These are phyloP conservation scores for Gavia stellata DNA, from an alignment of 2,113 vertebrate species.

Conservation along the genomic window DNA sequence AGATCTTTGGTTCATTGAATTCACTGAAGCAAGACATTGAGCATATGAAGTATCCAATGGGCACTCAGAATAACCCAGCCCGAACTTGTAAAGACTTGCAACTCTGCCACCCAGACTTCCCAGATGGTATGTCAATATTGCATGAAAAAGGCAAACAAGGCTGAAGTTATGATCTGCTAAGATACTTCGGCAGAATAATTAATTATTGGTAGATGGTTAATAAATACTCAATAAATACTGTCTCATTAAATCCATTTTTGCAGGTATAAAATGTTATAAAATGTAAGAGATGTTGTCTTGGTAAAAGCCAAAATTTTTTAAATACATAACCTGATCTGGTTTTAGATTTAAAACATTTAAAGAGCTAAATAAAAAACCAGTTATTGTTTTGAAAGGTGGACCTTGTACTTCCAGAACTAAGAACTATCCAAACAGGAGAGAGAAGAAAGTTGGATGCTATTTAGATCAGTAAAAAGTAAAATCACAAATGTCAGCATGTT, in stretches of 20 bases:
- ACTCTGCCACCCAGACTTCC: slow-evolving; percentile 94
- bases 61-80: slow-evolving; percentile 92
- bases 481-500: neutral
- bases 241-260: neutral
- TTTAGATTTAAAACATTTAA: neutral
- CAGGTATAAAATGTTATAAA: neutral
- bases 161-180: neutral
- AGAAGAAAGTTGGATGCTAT: neutral
- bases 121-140: slow-evolving; percentile 80
- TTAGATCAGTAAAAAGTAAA: neutral
- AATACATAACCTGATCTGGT: neutral
- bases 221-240: neutral
- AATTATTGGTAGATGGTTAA: neutral
- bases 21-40: slow-evolving; percentile 95
- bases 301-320: neutral
- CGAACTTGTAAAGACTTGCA: slow-evolving; percentile 96
- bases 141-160: neutral
- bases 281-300: neutral
- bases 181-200: neutral
- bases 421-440: neutral
- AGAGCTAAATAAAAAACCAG: neutral
- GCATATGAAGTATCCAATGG: slow-evolving; percentile 96
- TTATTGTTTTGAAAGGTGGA: neutral
- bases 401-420: neutral
- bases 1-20: slow-evolving; percentile 92